Conservation (phyloP, 2,888 invertebrate genomes). For the Villa cingulata region DNA sequence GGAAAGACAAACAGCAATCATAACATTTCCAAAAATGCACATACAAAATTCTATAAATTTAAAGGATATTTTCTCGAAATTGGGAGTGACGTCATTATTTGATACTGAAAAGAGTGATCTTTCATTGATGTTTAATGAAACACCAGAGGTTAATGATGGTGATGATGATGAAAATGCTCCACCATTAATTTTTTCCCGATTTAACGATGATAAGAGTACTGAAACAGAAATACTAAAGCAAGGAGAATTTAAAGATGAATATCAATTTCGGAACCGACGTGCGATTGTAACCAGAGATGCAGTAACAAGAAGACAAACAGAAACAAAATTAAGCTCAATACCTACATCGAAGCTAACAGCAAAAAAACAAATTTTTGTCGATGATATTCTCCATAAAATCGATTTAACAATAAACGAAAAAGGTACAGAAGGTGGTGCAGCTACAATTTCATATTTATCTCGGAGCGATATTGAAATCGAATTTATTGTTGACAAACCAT, state of each 20-base stretch:
- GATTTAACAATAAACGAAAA: slow-evolving; percentile 47
- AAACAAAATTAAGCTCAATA: too few relatives aligned
- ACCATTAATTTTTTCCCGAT: neutral
- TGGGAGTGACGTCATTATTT: slow-evolving; percentile 54
- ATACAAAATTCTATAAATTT: slow-evolving; percentile 46
- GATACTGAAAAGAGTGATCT: slow-evolving; percentile 47
- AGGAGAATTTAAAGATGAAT: neutral
- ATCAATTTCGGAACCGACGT: neutral
- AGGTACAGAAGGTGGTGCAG: slow-evolving; percentile 53
- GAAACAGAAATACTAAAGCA: neutral
- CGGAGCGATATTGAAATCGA: slow-evolving; percentile 40
- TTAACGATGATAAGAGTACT: slow-evolving; percentile 1
- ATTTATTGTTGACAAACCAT: slow-evolving; percentile 48
- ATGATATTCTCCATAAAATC: slow-evolving; percentile 47
- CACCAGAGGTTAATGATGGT: neutral
- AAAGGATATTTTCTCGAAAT: slow-evolving; percentile 38
- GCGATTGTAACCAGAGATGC: neutral
- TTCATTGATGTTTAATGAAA: slow-evolving; percentile 38
- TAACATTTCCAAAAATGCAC: slow-evolving; percentile 59
- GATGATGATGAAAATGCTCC: neutral
- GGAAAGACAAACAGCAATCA: slow-evolving; percentile 35
- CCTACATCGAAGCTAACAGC: too few relatives aligned
- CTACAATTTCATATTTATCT: slow-evolving; percentile 42
- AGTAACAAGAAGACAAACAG: neutral
- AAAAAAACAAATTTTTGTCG: slow-evolving; percentile 35